These are phyloP conservation scores for Xyrichtys novacula DNA, from an alignment of 2,797 vertebrate species.

Conservation along the genomic window DNA sequence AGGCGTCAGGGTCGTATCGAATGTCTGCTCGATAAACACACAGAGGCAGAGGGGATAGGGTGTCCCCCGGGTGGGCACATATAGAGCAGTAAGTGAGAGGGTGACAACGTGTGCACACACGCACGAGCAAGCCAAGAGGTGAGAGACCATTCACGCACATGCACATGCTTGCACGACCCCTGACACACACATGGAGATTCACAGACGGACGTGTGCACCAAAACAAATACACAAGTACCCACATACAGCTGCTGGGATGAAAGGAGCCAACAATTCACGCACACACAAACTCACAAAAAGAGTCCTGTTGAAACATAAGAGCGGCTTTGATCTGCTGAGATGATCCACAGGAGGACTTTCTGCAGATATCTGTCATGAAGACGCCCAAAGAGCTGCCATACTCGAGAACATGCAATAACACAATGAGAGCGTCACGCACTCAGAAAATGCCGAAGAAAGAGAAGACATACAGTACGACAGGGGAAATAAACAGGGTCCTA, in stretches of 20 bases:
- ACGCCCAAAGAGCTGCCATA: slow-evolving; percentile 36
- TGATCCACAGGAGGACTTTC: slow-evolving; percentile 47
- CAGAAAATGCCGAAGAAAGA: slow-evolving; percentile 7
- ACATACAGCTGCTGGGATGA: slow-evolving; percentile 56
- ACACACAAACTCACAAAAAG: slow-evolving; percentile 14
- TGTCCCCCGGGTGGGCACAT: slow-evolving; percentile 58
- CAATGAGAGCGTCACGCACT: slow-evolving; percentile 48
- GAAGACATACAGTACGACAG: slow-evolving; percentile 7
- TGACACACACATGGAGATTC: slow-evolving; percentile 7
- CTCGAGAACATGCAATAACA: slow-evolving; percentile 49
- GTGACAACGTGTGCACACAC: slow-evolving; percentile 72
- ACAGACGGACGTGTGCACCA: slow-evolving; percentile 5
- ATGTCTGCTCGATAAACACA: slow-evolving; percentile 57
- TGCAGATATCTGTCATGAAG: slow-evolving; percentile 37
- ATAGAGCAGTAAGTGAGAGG: slow-evolving; percentile 60
- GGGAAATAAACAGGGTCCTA: slow-evolving; percentile 14
- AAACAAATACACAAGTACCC: slow-evolving; percentile 16
- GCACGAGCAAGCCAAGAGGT: slow-evolving; percentile 48
- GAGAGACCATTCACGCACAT: slow-evolving; percentile 33
- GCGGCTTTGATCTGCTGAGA: slow-evolving; percentile 70
- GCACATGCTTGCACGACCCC: not conserved
- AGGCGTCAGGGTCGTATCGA: slow-evolving; percentile 29
- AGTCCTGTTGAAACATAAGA: slow-evolving; percentile 47
- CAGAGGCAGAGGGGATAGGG: slow-evolving; percentile 47
- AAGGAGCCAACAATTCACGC: slow-evolving; percentile 29